Base-by-base conservation (phyloP, 2,888 invertebrate species). In the Alcis repandata region DNA sequence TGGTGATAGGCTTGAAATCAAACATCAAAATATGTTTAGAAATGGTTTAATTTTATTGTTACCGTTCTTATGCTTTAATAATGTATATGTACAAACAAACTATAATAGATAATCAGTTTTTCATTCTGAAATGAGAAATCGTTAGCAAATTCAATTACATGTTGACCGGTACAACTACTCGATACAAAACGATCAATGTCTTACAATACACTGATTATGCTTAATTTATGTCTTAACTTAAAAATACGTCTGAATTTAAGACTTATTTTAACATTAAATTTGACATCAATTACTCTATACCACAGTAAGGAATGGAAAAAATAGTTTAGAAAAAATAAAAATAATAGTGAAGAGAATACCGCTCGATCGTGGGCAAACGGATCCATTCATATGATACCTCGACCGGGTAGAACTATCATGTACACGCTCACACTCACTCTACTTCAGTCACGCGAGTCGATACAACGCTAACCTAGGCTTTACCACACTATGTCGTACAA, bases 31-130 rank as follows among this genome's bases (percentile, higher is more conserved):
- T 74, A 87, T 88, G 87, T 91, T 92, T 91, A 91, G 90, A 92
- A 93, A 93, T 90, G 87, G 85, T 90, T 92, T 92, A 83, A 85
- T 87, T 89, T 91, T 89, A 91, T 91, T 92, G 89, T 91, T 92
- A 90, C 89, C 85, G 87, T 91, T 46, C 92, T 93, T 93, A 92
- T 87, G 90, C 79, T 86, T 91, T 92, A 90, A 90, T 82, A 87
- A 85, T 89, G 90, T 90, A 90, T 93, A 93, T 93, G 93, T 93
- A 93, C 93, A 93, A 92, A 90, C 90, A 92, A 93, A 92, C 89
- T 91, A 90, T 89, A 91, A 87, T 90, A 91, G 89, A 87, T 88
- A 81, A 88, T 90, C 89, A 89, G 88, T 88, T 90, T 85, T 69
- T 88, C 87, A 88, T 91, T 90, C 87, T 84, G 86, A 88, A 90